phyloP scores from a whole-genome alignment of 2,113 vertebrate species.

The Narcine bancroftii region DNA sequence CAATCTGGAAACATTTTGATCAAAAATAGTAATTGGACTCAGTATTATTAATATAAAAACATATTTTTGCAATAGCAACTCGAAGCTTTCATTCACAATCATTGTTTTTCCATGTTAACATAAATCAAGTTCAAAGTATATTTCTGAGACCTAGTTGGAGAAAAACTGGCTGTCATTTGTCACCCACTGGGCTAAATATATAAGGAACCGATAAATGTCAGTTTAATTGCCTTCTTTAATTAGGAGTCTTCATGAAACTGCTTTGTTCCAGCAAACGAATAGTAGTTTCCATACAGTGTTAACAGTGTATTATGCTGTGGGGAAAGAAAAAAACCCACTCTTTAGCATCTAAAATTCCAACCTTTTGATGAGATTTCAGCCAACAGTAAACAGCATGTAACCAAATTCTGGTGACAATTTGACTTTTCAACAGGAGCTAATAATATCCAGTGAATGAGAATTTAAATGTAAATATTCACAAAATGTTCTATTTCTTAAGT shows the following conservation, averaged over 20 bases:
- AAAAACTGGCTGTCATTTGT: not conserved
- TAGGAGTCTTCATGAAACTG: not conserved
- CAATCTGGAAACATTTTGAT: not conserved
- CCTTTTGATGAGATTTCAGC: not conserved
- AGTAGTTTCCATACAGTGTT: too few species aligned
- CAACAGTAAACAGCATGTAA: not conserved
- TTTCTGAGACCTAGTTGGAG: not conserved
- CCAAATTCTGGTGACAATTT: not conserved
- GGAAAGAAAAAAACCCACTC: not conserved
- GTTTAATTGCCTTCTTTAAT: not conserved
- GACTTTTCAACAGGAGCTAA: constrained; percentile 3
- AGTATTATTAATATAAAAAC: not conserved
- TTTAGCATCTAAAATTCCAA: not conserved
- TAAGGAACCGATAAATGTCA: constrained; percentile 1
- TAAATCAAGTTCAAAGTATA: not conserved
- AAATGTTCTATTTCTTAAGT: not conserved
- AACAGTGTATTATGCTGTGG: not conserved
- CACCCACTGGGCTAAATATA: not conserved
- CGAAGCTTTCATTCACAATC: not conserved
- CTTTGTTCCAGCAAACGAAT: not conserved
- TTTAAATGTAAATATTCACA: not conserved
- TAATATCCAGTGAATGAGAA: not conserved
- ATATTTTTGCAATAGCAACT: not conserved
- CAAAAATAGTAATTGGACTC: not conserved
- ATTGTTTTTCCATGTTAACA: not conserved